phyloP scores from a whole-genome alignment of 2,113 vertebrate species.

The Motacilla alba region DNA sequence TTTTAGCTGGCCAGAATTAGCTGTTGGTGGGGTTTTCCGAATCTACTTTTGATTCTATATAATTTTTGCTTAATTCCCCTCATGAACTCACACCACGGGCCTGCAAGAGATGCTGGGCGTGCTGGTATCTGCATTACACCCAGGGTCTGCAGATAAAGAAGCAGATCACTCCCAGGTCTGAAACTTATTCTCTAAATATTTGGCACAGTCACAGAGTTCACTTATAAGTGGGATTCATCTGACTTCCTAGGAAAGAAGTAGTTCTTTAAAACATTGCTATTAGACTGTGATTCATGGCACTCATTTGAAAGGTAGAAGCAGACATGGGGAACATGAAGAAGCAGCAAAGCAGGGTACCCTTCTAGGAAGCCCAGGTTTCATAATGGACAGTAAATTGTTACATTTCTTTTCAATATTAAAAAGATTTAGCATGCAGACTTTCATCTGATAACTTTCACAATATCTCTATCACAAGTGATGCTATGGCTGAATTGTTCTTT shows the following conservation, averaged over 20 bases:
- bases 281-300: background rate
- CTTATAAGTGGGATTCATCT: background rate
- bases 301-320: background rate
- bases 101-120: background rate
- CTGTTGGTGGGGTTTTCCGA: background rate
- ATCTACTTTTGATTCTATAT: background rate
- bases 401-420: background rate
- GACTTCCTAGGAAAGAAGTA: background rate
- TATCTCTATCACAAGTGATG: background rate
- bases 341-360: background rate
- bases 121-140: background rate
- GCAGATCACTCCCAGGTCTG: background rate
- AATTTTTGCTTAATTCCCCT: background rate
- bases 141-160: background rate
- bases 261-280: background rate
- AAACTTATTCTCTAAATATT: background rate
- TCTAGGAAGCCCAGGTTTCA: background rate
- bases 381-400: background rate
- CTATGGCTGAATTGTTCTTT: background rate
- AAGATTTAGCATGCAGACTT: background rate
- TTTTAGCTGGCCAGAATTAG: background rate
- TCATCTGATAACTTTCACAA: slow-evolving; percentile 4
- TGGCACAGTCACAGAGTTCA: background rate
- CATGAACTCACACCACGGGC: background rate
- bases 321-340: rapidly evolving